Conservation (phyloP, 1,140 invertebrate species). For the Patella vulgata region DNA sequence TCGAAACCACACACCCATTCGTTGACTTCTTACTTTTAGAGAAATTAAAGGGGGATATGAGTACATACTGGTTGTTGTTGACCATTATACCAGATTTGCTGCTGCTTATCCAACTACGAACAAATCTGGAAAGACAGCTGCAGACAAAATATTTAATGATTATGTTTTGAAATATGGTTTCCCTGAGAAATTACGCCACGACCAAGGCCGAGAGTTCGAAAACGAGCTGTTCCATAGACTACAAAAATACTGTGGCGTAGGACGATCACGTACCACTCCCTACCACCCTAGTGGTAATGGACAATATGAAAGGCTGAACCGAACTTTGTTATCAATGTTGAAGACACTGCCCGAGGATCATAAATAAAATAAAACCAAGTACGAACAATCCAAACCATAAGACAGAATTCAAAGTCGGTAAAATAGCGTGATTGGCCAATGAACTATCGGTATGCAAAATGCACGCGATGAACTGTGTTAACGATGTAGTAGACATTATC, state of each 20-base stretch:
- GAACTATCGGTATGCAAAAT: no score
- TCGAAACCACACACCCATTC: conserved; percentile 21
- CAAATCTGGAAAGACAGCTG: conserved; percentile 22
- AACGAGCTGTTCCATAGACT: conserved; percentile 16
- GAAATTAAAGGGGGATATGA: conserved; percentile 29
- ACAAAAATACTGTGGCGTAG: conserved; percentile 3
- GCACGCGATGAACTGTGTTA: no score
- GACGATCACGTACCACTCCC: conserved; percentile 9
- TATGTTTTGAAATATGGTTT: conserved; percentile 31
- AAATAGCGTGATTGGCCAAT: no score
- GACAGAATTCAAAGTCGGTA: no score
- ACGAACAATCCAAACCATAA: no score
- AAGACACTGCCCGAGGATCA: conserved; percentile 14
- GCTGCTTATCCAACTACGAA: conserved; percentile 34
- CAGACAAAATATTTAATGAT: conserved; percentile 30
- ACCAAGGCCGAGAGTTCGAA: conserved; percentile 23
- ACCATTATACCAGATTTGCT: conserved; percentile 37
- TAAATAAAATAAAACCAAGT: no score
- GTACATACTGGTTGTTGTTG: conserved; percentile 45
- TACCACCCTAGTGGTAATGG: conserved; percentile 22
- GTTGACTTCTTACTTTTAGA: conserved; percentile 34
- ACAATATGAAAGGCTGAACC: conserved; percentile 19
- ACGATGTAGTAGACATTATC: no score
- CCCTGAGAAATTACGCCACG: no score
- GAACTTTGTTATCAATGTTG: conserved; percentile 27